These are phyloP conservation scores for Phrynocephalus forsythii DNA, from an alignment of 2,797 vertebrate species.

Conservation along the genomic window DNA sequence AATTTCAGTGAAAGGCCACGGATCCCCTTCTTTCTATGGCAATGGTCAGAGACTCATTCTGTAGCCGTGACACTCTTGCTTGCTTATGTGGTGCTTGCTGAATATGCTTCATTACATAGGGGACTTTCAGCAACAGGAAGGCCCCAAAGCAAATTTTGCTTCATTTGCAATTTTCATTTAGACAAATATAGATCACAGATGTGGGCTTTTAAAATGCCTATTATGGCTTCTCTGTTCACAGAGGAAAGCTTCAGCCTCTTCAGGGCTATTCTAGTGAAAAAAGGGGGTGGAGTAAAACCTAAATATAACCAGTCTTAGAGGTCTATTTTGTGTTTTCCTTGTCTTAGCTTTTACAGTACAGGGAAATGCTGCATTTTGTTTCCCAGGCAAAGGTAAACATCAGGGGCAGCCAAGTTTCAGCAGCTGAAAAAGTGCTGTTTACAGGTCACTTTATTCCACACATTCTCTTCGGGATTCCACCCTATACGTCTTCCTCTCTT, in stretches of 20 bases:
- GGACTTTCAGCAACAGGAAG: background rate
- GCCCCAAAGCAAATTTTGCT: background rate
- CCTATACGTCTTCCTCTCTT: background rate
- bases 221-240: background rate
- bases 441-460: background rate
- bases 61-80: background rate
- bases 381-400: constrained; percentile 18
- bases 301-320: background rate
- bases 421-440: constrained; percentile 6
- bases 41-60: background rate
- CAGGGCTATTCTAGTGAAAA: background rate
- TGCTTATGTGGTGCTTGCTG: background rate
- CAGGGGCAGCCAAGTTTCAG: background rate
- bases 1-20: background rate
- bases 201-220: background rate
- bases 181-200: background rate
- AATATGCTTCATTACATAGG: background rate
- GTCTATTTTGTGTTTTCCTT: constrained; percentile 4
- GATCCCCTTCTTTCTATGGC: background rate
- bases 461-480: background rate
- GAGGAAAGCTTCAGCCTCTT: background rate
- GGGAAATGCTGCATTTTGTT: constrained; percentile 5
- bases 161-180: constrained; percentile 6
- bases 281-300: background rate
- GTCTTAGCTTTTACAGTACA: constrained; percentile 38